These are phyloP conservation scores for Galeopterus variegatus DNA, from an alignment of 2,113 vertebrate genomes.

Conservation along the genomic window DNA sequence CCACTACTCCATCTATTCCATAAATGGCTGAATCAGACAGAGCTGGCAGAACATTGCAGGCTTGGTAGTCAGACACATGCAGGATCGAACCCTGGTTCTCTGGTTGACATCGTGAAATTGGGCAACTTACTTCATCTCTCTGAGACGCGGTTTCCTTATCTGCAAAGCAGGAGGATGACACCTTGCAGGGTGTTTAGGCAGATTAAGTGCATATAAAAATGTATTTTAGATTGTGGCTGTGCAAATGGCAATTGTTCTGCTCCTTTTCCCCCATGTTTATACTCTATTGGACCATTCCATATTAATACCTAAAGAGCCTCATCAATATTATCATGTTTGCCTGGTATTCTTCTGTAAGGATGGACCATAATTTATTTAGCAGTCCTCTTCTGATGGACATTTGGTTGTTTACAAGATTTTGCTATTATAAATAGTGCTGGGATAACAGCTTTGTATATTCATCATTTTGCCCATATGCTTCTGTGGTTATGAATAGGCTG, in stretches of 20 bases:
- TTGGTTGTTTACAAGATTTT: constrained; percentile 68
- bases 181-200: background rate
- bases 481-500: background rate
- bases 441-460: constrained; percentile 42
- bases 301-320: background rate
- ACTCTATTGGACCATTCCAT: background rate
- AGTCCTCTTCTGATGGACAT: constrained; percentile 69
- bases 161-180: background rate
- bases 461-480: background rate
- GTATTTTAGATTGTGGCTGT: background rate
- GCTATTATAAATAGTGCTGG: constrained; percentile 58
- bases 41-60: background rate
- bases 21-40: fast-evolving
- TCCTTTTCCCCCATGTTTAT: background rate
- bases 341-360: constrained; percentile 50
- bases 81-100: background rate
- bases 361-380: constrained; percentile 73
- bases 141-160: background rate
- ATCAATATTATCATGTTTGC: constrained; percentile 25
- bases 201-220: background rate
- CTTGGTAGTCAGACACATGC: background rate
- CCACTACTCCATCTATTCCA: too few relatives aligned
- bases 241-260: background rate
- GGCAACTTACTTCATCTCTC: background rate
- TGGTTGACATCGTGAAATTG: background rate